Base-by-base conservation (phyloP, 2,888 invertebrate genomes). In the Polietes domitor region DNA sequence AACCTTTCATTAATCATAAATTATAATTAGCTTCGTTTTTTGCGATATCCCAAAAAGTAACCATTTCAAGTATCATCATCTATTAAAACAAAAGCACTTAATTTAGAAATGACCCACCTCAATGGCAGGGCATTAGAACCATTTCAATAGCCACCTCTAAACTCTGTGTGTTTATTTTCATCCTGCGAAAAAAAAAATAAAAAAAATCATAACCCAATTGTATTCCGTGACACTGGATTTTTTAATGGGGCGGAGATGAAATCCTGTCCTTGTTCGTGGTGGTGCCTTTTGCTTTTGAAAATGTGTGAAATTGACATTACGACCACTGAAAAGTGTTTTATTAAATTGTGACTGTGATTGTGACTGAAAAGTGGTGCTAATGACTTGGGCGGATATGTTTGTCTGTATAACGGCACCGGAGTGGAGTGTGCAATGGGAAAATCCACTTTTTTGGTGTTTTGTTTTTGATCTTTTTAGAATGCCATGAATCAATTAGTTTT, bases 401-500 rank as follows among this genome's bases (percentile, higher is more conserved):
- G 55, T 10, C 7, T 37, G 6, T 37, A 37, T 9, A 12, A 37
- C 10, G 37, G n/a, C n/a, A n/a, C n/a, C n/a, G n/a, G 19, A 21
- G 24, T 41, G 9, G 24, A 12, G 72, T 77, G 53, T 68, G 37
- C n/a, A n/a, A n/a, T n/a, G n/a, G n/a, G n/a, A 10, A 12, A 19
- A 15, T 19, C 41, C 55, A 28, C 32, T 28, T 28, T 21, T n/a
- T n/a, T 43, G 47, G 5, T 15, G n/a, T 2, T 43, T n/a, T 37
- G 4, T n/a, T 17, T 32, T 19, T 53, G 19, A 68, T 55, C 32
- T 10, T 37, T 26, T 26, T 55, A 0, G 26, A 41, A 37, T 58
- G 63, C 63, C 73, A 77, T 80, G 77, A 80, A 77, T 77, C 83
- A 77, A 80, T 80, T 73, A 80, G 32, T 80, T 73, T n/a, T n/a